These are phyloP conservation scores for Ceratothoa steindachneri DNA, from an alignment of 2,888 invertebrate species.

Conservation along the genomic window DNA sequence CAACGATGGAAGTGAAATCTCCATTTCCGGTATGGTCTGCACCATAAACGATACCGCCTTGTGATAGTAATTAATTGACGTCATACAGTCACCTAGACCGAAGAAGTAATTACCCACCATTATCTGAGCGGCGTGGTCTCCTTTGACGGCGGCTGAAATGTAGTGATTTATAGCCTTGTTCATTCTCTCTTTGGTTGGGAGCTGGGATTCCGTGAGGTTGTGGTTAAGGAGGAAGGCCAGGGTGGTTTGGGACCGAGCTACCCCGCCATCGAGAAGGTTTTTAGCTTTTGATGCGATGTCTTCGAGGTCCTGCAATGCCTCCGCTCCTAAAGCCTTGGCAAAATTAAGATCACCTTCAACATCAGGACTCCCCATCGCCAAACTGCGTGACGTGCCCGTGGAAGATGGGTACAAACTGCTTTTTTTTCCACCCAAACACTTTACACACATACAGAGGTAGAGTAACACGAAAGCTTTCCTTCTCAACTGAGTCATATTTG, in stretches of 20 bases:
- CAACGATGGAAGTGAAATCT: neutral
- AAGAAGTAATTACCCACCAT: conserved; percentile 22
- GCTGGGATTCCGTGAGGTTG: neutral
- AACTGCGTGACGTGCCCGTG: too few relatives aligned
- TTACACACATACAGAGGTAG: too few relatives aligned
- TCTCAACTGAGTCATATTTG: too few relatives aligned
- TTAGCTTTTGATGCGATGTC: neutral
- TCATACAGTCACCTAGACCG: conserved; percentile 15
- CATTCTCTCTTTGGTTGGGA: neutral
- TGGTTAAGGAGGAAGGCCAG: neutral
- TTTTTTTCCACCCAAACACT: too few relatives aligned
- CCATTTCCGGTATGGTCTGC: conserved; percentile 16
- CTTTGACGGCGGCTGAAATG: conserved; percentile 20
- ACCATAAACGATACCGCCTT: conserved; percentile 17
- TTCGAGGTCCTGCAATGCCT: neutral
- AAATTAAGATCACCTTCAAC: neutral
- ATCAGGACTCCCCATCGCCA: neutral
- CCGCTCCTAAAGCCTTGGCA: neutral
- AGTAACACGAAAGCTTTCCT: too few relatives aligned
- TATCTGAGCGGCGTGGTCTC: conserved; percentile 33
- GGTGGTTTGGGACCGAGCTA: neutral
- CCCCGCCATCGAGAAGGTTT: neutral
- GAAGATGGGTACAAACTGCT: too few relatives aligned
- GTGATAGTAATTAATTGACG: conserved; percentile 21
- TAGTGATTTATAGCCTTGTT: conserved; percentile 21